A percentile compares a stretch with the other conserved stretches of the same genome.
Conservation (phyloP, 1,140 invertebrate genomes). For the Carposina sasakii region DNA sequence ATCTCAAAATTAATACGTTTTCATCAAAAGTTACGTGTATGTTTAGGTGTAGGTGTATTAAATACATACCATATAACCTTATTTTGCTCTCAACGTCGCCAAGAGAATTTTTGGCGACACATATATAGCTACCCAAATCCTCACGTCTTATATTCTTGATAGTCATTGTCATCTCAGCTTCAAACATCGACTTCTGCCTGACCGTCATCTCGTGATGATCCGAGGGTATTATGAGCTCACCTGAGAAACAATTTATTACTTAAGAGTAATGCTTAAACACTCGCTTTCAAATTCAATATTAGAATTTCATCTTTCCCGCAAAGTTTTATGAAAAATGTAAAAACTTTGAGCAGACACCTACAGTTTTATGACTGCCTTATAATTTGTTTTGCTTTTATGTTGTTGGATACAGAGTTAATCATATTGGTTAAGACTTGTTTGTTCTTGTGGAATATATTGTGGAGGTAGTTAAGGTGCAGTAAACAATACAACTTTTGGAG, state of each 20-base stretch:
- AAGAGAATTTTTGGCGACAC: constrained; percentile 92
- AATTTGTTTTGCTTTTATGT: constrained; percentile 66
- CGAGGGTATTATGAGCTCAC: constrained; percentile 87
- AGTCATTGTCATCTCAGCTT: constrained; percentile 87
- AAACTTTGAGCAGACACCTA: constrained; percentile 64
- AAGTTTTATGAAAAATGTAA: constrained; percentile 72
- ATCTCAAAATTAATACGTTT: constrained; percentile 1
- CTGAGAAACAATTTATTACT: constrained; percentile 73
- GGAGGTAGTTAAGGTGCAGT: too few species aligned
- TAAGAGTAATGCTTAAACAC: too few species aligned
- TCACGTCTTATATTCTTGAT: constrained; percentile 86
- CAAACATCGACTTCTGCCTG: constrained; percentile 82
- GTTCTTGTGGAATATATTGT: too few species aligned
- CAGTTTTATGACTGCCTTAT: constrained; percentile 64
- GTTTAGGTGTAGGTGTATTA: too few species aligned
- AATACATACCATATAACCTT: constrained; percentile 86
- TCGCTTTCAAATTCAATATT: constrained; percentile 68
- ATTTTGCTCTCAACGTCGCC: constrained; percentile 93
- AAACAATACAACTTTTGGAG: too few species aligned
- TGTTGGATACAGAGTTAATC: constrained; percentile 38
- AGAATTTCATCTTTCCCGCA: constrained; percentile 62
- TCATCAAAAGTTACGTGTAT: constrained; percentile 12
- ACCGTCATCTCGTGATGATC: constrained; percentile 86
- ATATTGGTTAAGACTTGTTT: too few species aligned
- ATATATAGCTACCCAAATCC: constrained; percentile 91